Evolutionary conservation across 2,888 invertebrate genomes (phyloP).

Genomic region (Uropetala carovei): DNA sequence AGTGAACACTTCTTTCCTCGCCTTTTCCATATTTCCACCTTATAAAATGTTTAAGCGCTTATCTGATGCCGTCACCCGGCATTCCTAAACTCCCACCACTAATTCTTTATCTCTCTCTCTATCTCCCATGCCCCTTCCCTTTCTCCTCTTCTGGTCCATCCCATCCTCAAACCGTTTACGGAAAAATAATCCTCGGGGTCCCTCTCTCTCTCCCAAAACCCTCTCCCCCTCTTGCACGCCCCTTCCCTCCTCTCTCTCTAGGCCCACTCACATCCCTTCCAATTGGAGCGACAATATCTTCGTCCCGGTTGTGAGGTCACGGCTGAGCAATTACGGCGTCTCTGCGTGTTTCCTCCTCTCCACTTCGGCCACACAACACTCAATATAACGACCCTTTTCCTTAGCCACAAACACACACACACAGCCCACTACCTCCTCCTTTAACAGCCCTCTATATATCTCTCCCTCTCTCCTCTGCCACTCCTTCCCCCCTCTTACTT

Average conservation of each 20-base stretch:
- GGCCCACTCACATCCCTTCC: background rate
- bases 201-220: background rate
- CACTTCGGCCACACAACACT: background rate
- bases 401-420: background rate
- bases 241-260: background rate
- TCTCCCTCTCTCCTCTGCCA: background rate
- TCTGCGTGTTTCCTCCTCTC: background rate
- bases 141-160: background rate
- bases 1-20: no score
- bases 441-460: background rate
- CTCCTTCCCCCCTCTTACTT: background rate
- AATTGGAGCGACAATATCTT: conserved; percentile 11
- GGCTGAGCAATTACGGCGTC: background rate
- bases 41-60: background rate
- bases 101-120: background rate
- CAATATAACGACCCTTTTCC: conserved; percentile 15
- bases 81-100: background rate
- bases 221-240: background rate
- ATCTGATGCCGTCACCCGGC: background rate
- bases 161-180: background rate
- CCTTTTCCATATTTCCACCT: no score
- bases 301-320: conserved; percentile 7
- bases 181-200: background rate
- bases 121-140: background rate
- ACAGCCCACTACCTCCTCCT: background rate